Conservation (phyloP, 2,888 invertebrate species). For the Leucoma salicis region DNA sequence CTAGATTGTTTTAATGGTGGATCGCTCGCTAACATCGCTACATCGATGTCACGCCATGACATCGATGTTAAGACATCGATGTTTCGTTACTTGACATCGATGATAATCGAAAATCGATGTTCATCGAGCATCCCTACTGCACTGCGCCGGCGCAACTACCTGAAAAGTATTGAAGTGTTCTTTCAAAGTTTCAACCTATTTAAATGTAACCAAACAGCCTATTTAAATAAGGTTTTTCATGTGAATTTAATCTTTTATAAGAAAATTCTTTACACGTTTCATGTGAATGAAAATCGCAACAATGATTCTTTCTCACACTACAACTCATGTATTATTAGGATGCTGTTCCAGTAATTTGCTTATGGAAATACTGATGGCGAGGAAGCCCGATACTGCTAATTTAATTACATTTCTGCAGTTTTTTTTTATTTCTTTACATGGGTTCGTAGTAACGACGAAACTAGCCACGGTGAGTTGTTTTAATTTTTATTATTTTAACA, state of each 20-base stretch:
- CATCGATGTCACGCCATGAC: no score
- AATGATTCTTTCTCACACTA: constrained; percentile 50
- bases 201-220: no score
- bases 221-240: no score
- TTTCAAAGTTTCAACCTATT: no score
- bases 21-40: no score
- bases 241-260: no score
- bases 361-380: constrained; percentile 73
- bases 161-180: neutral
- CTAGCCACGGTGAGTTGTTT: constrained; percentile 57
- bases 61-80: no score
- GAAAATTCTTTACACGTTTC: no score
- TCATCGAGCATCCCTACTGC: neutral
- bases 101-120: no score
- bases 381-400: constrained; percentile 58
- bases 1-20: no score
- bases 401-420: constrained; percentile 72
- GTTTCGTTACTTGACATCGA: no score
- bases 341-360: constrained; percentile 68
- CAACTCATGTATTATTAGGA: constrained; percentile 57
- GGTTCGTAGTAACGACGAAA: constrained; percentile 56
- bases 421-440: constrained; percentile 62
- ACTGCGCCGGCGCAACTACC: neutral
- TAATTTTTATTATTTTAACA: neutral
- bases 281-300: constrained; percentile 5